Percentiles rank a stretch among this genome's conserved stretches.
Conservation (phyloP, 2,113 vertebrate genomes). For the Xenotilapia flavipinnis region DNA sequence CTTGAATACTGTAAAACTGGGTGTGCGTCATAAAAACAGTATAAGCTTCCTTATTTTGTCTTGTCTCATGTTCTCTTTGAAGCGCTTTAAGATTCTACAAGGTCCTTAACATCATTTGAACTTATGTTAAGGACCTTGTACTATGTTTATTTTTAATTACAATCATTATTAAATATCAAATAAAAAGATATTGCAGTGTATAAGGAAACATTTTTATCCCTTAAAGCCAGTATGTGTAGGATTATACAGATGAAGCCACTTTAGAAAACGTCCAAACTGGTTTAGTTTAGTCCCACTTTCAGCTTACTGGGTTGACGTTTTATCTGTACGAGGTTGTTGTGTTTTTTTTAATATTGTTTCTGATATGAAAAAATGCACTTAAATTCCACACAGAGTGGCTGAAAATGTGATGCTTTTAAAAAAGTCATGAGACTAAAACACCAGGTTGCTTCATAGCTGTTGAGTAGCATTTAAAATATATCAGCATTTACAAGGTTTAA, state of each 20-base stretch:
- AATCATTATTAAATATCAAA: neutral
- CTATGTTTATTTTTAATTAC: neutral
- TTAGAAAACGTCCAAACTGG: neutral
- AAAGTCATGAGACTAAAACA: neutral
- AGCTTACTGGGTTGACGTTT: neutral
- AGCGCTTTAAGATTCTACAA: neutral
- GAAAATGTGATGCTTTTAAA: neutral
- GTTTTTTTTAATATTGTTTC: neutral
- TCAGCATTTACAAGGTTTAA: neutral
- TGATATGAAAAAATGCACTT: neutral
- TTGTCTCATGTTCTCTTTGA: neutral
- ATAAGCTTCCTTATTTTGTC: neutral
- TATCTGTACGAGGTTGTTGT: neutral
- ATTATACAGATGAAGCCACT: neutral
- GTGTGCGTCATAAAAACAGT: neutral
- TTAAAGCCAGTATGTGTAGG: neutral
- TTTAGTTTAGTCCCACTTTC: neutral
- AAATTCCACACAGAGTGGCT: neutral
- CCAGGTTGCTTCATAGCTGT: neutral
- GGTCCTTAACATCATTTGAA: neutral
- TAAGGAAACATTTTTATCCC: neutral
- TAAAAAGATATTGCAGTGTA: neutral
- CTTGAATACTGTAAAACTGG: neutral
- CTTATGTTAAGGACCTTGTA: neutral
- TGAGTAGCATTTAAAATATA: neutral